Evolutionary conservation across 2,113 vertebrate species (phyloP), one percentile per base, ranked within the genome.

Genomic region (Anarhynchus alexandrinus): DNA sequence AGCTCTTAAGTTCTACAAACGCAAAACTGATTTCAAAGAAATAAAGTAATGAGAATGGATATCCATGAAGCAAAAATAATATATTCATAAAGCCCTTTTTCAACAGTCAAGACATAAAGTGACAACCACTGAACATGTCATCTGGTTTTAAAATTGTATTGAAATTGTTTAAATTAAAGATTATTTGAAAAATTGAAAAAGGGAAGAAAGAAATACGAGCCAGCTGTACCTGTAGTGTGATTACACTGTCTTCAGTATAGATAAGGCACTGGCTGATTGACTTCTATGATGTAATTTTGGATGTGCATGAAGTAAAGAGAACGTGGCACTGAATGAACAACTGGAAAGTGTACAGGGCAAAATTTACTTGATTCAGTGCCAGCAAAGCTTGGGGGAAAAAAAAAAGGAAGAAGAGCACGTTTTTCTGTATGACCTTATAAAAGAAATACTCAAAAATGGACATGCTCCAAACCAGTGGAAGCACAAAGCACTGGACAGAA

Each of bases 1-100:
- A 86, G 73, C 18, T 90, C 83, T 90, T 72, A 93, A 96, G 55
- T 96, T 95, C 70, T 82, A 64, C 74, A 89, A 90, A 96, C 0
- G 2, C 26, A 92, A 88, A 96, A 85, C 49, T 62, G 40, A 74
- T 95, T 93, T 96, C 89, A 96, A 95, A 97, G 59, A 43, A 93
- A 90, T 67, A 78, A 47, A 79, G 42, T 57, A 34, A 88, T 77
- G 42, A 92, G n/a, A 87, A 90, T 29, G 32, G 54, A 84, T 92
- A 40, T 42, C 47, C 42, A 73, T 80, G 89, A 86, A 94, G 90
- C 30, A 82, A 79, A 90, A 88, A 47, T 62, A 87, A 73, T 69
- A 17, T 73, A 70, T 80, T 76, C 79, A 90, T 82, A 85, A 87
- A 91, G 16, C 32, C 12, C 8, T 77, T 91, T 97, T 71, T 55